These are phyloP conservation scores for Potorous gilbertii DNA, from an alignment of 2,797 vertebrate genomes.

Conservation along the genomic window DNA sequence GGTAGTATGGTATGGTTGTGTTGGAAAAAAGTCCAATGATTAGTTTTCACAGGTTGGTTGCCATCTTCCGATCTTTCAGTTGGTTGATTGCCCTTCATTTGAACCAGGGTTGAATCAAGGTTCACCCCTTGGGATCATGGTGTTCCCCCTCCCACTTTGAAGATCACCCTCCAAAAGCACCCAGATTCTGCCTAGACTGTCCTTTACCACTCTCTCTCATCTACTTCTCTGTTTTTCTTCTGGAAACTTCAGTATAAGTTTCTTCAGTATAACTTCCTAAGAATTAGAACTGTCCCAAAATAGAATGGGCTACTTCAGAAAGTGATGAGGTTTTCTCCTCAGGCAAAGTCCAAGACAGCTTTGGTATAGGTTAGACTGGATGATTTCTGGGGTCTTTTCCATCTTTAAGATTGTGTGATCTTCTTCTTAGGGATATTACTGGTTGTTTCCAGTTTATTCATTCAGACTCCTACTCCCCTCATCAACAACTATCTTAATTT, in stretches of 20 bases:
- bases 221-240: constrained; percentile 31
- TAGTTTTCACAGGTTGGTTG: background rate
- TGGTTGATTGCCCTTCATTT: background rate
- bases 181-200: background rate
- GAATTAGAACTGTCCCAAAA: background rate
- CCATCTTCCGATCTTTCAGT: background rate
- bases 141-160: constrained; percentile 3
- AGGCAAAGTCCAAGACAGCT: background rate
- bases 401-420: background rate
- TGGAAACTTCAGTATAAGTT: background rate
- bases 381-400: background rate
- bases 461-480: background rate
- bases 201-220: background rate
- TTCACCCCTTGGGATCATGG: background rate
- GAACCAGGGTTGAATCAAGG: too few relatives aligned
- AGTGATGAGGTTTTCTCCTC: background rate
- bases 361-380: background rate
- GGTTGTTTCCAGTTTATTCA: background rate
- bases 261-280: background rate
- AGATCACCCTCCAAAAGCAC: background rate
- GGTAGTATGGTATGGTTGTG: too few relatives aligned
- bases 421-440: background rate
- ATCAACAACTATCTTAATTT: background rate
- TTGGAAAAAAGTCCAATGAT: background rate
- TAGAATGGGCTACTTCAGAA: background rate